Conservation (phyloP, 2,113 vertebrate genomes). For the Ictidomys tridecemlineatus region DNA sequence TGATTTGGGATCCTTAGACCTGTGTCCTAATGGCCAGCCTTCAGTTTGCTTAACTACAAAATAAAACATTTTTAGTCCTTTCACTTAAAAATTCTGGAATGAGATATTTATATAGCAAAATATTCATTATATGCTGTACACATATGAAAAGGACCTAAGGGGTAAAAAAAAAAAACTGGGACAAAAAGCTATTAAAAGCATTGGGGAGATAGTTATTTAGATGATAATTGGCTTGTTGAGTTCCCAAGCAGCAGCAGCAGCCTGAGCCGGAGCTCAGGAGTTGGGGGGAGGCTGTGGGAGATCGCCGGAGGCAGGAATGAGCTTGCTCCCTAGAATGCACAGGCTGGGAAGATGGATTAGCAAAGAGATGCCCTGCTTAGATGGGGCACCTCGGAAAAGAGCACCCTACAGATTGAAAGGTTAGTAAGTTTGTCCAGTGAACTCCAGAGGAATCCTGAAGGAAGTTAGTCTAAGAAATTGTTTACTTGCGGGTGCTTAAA, state of each 20-base stretch:
- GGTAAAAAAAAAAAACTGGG: no score
- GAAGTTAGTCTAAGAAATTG: neutral
- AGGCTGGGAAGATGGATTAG: neutral
- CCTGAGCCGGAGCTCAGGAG: no score
- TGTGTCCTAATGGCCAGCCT: neutral
- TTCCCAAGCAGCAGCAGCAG: neutral
- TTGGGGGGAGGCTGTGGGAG: no score
- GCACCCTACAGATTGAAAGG: neutral
- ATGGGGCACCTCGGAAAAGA: neutral
- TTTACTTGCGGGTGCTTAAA: constrained; percentile 23
- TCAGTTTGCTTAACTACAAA: neutral
- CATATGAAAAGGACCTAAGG: neutral
- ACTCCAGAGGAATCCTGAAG: neutral
- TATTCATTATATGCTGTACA: neutral
- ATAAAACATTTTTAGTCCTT: neutral
- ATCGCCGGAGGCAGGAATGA: neutral
- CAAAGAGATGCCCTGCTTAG: neutral
- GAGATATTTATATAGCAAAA: neutral
- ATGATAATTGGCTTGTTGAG: neutral
- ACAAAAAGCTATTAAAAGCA: neutral
- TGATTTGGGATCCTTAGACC: neutral
- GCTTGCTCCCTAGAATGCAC: accelerated
- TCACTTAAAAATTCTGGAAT: neutral
- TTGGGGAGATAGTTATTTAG: neutral
- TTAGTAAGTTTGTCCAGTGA: neutral